Evolutionary conservation across 2,888 invertebrate species (phyloP), one percentile per base, ranked within the genome.

Genomic region (Rotaria magnacalcarata): DNA sequence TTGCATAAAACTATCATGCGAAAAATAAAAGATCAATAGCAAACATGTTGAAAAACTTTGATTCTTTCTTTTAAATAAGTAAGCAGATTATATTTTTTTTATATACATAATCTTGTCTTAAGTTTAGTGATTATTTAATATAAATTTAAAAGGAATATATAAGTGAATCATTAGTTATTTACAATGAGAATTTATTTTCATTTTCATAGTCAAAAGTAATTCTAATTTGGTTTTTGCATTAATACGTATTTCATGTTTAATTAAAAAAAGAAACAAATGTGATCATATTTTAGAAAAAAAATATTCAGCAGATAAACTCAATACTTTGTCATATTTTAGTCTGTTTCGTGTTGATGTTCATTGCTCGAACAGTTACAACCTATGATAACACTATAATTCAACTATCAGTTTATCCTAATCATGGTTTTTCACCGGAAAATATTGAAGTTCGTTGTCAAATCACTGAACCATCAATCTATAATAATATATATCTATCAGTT

Each of bases 371-470:
- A 16, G 16, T 67, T 67, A 34, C 34, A 67, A 67, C 24, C 6
- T 8, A 67, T 34, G 34, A 27, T 14, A 34, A 16, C 34, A 4
- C 27, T 14, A 16, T 67, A 14, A 0, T 67, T 27, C 67, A 67
- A 67, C 14, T 67, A 67, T 67, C 27, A 24, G n/a, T 67, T 67
- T 16, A 27, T 67, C 67, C 67, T 16, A 34, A 7, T 14, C 14
- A 34, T 67, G 67, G 67, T 14, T n/a, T 67, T 67, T 16, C 16
- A 67, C 6, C n/a, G 16, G 67, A 67, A n/a, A 67, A 67, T 16
- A 67, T 67, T 16, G 67, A 67, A 67, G n/a, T 67, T 67, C 67
- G n/a, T 67, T 67, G 67, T 67, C 34, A 67, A 27, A 27, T 67
- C 11, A 34, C 11, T 11, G 27, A 27, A 27, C 34, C 67, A 34